phyloP scores from a whole-genome alignment of 53 echinoderm and acorn worm species.

The Zoroaster sp. region DNA sequence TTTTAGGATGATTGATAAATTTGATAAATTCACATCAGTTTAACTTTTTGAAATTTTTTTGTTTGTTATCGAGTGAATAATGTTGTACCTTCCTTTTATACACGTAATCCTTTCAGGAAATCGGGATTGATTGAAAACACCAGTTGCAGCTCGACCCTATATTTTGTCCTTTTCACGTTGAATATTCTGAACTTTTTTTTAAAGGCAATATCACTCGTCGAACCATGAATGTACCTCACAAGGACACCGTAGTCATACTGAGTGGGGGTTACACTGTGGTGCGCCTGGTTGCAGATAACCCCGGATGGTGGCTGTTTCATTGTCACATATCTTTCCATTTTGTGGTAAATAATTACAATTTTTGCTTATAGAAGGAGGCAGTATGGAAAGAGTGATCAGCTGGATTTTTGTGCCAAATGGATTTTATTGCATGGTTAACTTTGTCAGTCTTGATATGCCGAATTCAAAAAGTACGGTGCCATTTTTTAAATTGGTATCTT shows the following conservation, averaged over 20 bases:
- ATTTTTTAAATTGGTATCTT: too few relatives aligned
- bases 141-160: background rate
- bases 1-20: too few relatives aligned
- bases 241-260: constrained; percentile 71
- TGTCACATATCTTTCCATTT: constrained; percentile 69
- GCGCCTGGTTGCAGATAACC: constrained; percentile 75
- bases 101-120: too few relatives aligned
- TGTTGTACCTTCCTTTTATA: too few relatives aligned
- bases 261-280: constrained; percentile 64
- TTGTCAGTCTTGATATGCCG: background rate
- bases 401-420: background rate
- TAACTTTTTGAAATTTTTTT: too few relatives aligned
- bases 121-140: background rate
- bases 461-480: background rate
- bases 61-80: too few relatives aligned
- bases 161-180: background rate
- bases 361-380: background rate
- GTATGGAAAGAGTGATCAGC: background rate
- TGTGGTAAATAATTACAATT: constrained; percentile 24
- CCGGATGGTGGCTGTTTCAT: constrained; percentile 87
- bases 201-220: constrained; percentile 65
- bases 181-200: too few relatives aligned
- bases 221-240: constrained; percentile 11
- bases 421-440: background rate
- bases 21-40: too few relatives aligned